A percentile compares a stretch with the other conserved stretches of the same genome.
Evolutionary conservation across 2,797 vertebrate species (phyloP).

Genomic region (Tachyglossus aculeatus): DNA sequence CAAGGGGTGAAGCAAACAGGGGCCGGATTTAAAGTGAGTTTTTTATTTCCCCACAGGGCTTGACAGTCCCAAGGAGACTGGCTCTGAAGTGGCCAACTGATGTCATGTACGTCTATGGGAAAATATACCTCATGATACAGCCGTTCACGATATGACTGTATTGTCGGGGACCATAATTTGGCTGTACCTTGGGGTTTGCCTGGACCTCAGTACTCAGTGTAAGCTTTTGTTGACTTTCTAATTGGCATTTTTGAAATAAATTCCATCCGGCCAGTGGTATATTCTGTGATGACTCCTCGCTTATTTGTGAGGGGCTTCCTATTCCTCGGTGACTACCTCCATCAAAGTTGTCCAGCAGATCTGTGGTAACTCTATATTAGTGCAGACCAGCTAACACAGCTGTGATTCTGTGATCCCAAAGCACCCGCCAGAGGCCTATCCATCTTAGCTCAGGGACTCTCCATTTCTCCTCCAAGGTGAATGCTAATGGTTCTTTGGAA

Average conservation of each 20-base stretch:
- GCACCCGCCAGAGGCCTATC: constrained; percentile 1
- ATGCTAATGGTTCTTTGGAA: constrained; percentile 25
- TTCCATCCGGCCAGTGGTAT: constrained; percentile 8
- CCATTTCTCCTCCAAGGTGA: constrained; percentile 47
- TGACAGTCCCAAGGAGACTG: too few species aligned
- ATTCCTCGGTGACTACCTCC: constrained; percentile 45
- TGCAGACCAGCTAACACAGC: constrained; percentile 44
- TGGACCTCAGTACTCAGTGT: constrained; percentile 4
- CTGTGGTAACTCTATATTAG: constrained; percentile 67
- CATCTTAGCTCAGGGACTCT: constrained; percentile 27
- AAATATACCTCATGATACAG: too few species aligned
- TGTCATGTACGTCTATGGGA: too few species aligned
- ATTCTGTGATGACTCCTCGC: constrained; percentile 44
- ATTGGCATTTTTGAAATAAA: constrained; percentile 28
- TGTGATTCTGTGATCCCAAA: not conserved
- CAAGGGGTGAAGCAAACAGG: too few species aligned
- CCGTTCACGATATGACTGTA: too few species aligned
- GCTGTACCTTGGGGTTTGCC: too few species aligned
- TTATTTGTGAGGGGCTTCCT: constrained; percentile 49
- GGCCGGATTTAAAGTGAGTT: too few species aligned
- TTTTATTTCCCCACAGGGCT: too few species aligned
- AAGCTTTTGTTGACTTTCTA: constrained; percentile 44
- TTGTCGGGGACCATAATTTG: too few species aligned
- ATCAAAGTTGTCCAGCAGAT: constrained; percentile 67
- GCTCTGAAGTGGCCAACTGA: too few species aligned